A percentile compares a stretch with the other conserved stretches of the same genome.
Conservation (phyloP, 2,888 invertebrate species). For the Sacculina carcini region DNA sequence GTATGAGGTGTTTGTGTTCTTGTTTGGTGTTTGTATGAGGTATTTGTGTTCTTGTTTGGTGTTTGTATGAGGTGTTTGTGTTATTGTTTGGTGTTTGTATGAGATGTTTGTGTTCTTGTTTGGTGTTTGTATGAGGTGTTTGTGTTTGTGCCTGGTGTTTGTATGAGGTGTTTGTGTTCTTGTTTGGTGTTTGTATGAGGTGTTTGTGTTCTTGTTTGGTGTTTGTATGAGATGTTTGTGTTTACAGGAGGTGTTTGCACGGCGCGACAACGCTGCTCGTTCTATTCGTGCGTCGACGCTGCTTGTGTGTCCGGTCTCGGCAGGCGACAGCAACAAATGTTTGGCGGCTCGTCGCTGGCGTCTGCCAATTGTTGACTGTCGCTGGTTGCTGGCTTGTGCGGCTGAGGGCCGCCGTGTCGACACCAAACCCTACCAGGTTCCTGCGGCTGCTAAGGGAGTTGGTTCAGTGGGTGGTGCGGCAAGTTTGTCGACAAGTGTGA, state of each 20-base stretch:
- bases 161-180: too few species aligned
- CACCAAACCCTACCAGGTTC: constrained; percentile 16
- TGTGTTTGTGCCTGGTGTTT: neutral
- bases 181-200: too few species aligned
- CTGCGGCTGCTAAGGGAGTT: neutral
- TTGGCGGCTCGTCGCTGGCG: constrained; percentile 59
- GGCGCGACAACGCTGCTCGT: constrained; percentile 25
- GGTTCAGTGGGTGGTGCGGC: neutral
- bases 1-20: too few species aligned
- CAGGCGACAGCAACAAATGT: constrained; percentile 53
- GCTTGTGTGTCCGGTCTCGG: constrained; percentile 40
- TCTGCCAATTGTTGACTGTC: constrained; percentile 44
- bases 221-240: too few species aligned
- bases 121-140: too few species aligned
- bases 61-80: too few species aligned
- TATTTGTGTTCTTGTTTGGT: too few species aligned
- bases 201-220: too few species aligned
- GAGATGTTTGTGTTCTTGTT: too few species aligned
- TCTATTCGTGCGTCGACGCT: constrained; percentile 43
- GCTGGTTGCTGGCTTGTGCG: constrained; percentile 50
- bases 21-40: too few species aligned
- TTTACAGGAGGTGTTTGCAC: constrained; percentile 37
- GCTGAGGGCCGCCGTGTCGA: constrained; percentile 26
- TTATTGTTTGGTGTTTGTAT: too few species aligned
- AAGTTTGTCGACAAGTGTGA: neutral